These are phyloP conservation scores for Monopis laevigella DNA, from an alignment of 2,888 invertebrate species.

Conservation along the genomic window DNA sequence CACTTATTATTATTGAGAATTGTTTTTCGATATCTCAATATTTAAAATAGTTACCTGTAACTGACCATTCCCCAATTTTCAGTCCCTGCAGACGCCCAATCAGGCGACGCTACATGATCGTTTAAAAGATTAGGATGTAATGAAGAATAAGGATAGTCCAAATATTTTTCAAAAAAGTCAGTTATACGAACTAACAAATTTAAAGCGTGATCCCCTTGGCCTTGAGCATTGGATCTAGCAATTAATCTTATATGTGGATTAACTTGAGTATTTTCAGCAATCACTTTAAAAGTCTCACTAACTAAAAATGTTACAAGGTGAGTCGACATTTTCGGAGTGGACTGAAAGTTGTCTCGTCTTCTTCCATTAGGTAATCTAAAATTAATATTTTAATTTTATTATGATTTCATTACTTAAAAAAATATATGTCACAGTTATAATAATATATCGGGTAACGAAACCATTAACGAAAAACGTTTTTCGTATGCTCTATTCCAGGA, in stretches of 20 bases:
- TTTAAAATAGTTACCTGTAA: constrained; percentile 39
- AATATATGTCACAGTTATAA: too few species aligned
- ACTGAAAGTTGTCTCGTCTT: constrained; percentile 42
- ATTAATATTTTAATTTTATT: too few species aligned
- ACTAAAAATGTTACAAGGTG: constrained; percentile 88
- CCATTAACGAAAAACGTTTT: too few species aligned
- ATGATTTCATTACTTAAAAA: too few species aligned
- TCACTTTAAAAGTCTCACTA: constrained; percentile 47
- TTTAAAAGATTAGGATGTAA: constrained; percentile 43
- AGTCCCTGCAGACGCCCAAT: constrained; percentile 59
- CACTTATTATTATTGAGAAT: too few species aligned
- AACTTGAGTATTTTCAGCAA: constrained; percentile 39
- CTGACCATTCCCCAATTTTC: constrained; percentile 64
- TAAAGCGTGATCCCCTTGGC: constrained; percentile 38
- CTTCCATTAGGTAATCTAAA: constrained; percentile 23
- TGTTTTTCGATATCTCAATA: too few species aligned
- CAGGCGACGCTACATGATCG: constrained; percentile 54
- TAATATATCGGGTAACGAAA: too few species aligned
- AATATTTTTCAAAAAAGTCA: constrained; percentile 41
- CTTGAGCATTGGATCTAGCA: constrained; percentile 46
- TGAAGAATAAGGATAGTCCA: constrained; percentile 39
- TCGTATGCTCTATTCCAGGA: too few species aligned
- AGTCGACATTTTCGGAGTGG: constrained; percentile 78
- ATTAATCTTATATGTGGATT: constrained; percentile 48
- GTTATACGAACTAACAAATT: constrained; percentile 46